phyloP scores from a whole-genome alignment of 2,888 invertebrate species.

The Cataglyphis albicans region DNA sequence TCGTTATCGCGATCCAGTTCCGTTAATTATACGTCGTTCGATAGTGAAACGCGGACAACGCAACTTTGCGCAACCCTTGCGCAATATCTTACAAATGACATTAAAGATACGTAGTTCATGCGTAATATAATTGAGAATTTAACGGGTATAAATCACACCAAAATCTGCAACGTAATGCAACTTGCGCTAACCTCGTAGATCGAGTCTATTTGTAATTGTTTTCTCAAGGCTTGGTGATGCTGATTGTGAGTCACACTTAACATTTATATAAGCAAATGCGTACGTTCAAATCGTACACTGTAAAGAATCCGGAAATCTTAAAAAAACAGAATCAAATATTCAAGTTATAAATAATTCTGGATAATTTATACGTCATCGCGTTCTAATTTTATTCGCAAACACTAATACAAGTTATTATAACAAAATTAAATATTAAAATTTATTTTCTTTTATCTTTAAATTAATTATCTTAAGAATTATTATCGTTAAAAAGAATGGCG shows the following conservation, averaged over 20 bases:
- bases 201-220: constrained; percentile 50
- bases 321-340: constrained; percentile 23
- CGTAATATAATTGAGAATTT: constrained; percentile 24
- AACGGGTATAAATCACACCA: constrained; percentile 39
- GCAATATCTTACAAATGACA: constrained; percentile 42
- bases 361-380: neutral
- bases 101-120: neutral
- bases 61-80: constrained; percentile 52
- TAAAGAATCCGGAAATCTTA: constrained; percentile 35
- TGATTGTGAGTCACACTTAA: constrained; percentile 23
- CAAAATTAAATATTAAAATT: neutral
- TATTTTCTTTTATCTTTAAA: neutral
- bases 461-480: neutral
- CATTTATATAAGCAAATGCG: constrained; percentile 30
- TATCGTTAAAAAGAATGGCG: neutral
- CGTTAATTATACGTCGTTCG: neutral
- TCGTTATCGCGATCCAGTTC: constrained; percentile 24
- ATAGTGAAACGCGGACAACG: constrained; percentile 41
- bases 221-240: constrained; percentile 33
- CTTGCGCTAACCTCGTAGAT: neutral
- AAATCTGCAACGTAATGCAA: constrained; percentile 15
- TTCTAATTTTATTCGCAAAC: neutral
- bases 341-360: constrained; percentile 28
- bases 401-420: neutral
- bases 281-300: neutral